A percentile compares a stretch with the other conserved stretches of the same genome.
Conservation (phyloP, 2,888 invertebrate species). For the Gortyna flavago region DNA sequence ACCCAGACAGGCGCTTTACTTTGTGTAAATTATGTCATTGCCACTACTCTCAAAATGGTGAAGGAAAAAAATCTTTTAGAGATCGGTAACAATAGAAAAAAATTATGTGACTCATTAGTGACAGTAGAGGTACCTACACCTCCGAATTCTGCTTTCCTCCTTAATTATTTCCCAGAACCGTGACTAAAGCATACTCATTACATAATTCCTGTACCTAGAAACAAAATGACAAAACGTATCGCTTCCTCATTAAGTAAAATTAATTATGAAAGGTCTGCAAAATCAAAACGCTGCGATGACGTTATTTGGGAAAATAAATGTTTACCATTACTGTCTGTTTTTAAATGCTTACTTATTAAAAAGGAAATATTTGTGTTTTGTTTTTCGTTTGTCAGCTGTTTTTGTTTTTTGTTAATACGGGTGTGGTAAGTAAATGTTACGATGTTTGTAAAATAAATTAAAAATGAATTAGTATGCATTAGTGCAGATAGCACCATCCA, state of each 20-base stretch:
- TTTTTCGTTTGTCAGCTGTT: not conserved
- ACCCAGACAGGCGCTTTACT: too few species aligned
- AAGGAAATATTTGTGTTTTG: not conserved
- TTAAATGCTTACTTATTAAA: constrained; percentile 17
- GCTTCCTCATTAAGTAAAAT: constrained; percentile 47
- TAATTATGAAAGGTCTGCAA: constrained; percentile 52
- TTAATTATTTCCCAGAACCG: not conserved
- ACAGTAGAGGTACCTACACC: too few species aligned
- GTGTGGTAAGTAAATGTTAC: not conserved
- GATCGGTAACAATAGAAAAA: too few species aligned
- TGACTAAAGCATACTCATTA: constrained; percentile 1
- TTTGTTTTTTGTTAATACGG: not conserved
- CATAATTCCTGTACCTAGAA: not conserved
- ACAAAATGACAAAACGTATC: constrained; percentile 31
- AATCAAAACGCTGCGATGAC: constrained; percentile 35
- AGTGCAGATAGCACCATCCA: too few species aligned
- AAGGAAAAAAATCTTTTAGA: too few species aligned
- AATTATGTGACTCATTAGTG: too few species aligned
- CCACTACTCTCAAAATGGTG: too few species aligned
- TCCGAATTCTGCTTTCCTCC: not conserved
- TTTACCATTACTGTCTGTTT: constrained; percentile 10
- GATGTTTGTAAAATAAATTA: too few species aligned
- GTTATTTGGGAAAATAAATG: constrained; percentile 8
- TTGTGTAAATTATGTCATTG: too few species aligned
- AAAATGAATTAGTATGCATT: not conserved